Evolutionary conservation across 1,140 invertebrate species (phyloP).

Genomic region (Ceratoteleas bidentatus): DNA sequence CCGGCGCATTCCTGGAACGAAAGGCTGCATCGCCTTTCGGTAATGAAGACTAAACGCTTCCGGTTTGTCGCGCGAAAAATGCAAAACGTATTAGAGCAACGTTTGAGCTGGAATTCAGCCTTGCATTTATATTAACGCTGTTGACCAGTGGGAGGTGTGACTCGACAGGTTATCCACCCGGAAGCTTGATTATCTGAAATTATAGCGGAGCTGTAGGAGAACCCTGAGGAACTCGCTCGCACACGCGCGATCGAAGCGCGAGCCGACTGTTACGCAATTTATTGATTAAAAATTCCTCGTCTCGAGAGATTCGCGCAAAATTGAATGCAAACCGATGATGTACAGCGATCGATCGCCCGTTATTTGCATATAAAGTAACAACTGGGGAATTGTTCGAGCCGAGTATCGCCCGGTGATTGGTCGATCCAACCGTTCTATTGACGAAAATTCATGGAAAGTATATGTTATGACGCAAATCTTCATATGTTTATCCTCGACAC

Average conservation of each 20-base stretch:
- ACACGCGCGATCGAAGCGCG: constrained; percentile 22
- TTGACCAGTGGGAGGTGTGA: constrained; percentile 51
- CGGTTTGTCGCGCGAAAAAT: constrained; percentile 41
- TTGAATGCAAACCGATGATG: constrained; percentile 33
- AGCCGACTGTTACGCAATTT: constrained; percentile 37
- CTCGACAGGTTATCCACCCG: constrained; percentile 58
- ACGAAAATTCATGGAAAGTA: background rate
- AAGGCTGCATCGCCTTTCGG: background rate
- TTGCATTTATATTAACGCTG: constrained; percentile 52
- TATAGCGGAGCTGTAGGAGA: constrained; percentile 36
- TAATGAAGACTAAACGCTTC: constrained; percentile 31
- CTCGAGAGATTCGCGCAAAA: constrained; percentile 29
- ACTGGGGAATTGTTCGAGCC: constrained; percentile 3
- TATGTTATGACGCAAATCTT: too few species aligned
- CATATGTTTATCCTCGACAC: too few species aligned
- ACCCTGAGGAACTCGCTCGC: constrained; percentile 32
- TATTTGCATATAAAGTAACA: constrained; percentile 45
- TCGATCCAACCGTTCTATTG: background rate
- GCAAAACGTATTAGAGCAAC: constrained; percentile 47
- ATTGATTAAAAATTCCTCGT: constrained; percentile 48
- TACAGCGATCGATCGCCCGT: constrained; percentile 23
- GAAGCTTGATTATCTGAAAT: constrained; percentile 65
- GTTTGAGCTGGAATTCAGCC: constrained; percentile 49
- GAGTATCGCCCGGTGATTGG: background rate
- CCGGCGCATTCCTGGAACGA: background rate